phyloP scores from a whole-genome alignment of 2,797 vertebrate genomes.

The Acropternis orthonyx region DNA sequence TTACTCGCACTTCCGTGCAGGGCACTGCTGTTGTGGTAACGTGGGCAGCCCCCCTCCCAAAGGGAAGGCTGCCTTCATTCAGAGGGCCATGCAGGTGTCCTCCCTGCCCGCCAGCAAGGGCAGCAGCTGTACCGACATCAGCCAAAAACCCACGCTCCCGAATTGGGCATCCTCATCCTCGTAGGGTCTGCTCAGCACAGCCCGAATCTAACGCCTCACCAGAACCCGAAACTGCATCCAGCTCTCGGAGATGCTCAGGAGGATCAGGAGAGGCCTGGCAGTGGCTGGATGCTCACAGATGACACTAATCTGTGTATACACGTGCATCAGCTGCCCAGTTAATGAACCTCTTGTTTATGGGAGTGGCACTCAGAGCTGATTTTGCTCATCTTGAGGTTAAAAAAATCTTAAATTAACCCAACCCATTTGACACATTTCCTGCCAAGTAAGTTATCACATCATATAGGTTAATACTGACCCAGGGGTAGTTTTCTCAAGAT shows the following conservation, averaged over 20 bases:
- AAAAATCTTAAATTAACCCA: background rate
- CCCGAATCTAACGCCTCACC: fast-evolving
- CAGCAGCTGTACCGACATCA: background rate
- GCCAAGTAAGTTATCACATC: background rate
- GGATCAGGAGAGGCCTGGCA: background rate
- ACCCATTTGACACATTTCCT: fast-evolving
- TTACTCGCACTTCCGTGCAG: background rate
- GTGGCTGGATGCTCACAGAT: fast-evolving
- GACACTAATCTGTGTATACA: background rate
- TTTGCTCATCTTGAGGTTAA: fast-evolving
- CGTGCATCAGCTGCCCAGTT: background rate
- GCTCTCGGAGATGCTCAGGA: background rate
- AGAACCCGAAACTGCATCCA: background rate
- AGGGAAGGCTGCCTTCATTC: constrained; percentile 12
- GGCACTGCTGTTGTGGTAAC: background rate
- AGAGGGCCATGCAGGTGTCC: background rate
- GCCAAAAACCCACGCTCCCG: fast-evolving
- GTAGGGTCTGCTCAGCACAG: fast-evolving
- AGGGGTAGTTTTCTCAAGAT: background rate
- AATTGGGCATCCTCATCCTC: fast-evolving
- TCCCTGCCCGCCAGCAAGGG: background rate
- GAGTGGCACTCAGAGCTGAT: background rate
- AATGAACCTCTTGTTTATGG: background rate
- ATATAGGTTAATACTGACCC: background rate
- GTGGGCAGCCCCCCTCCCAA: background rate